Evolutionary conservation across 2,888 invertebrate genomes (phyloP).

Genomic region (Tubulanus polymorphus): DNA sequence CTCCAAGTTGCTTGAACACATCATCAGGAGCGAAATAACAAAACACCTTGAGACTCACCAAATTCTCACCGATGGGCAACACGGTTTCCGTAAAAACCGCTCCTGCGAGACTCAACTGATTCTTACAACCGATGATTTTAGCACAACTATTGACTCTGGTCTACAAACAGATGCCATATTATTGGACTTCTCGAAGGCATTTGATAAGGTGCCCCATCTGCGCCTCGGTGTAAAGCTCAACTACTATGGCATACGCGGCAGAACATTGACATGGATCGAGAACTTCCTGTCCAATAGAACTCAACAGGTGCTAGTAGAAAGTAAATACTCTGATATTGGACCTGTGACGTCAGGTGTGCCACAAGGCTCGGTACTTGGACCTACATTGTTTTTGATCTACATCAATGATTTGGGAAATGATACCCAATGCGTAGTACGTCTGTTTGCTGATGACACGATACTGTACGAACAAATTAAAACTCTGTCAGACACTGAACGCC

Average conservation of each 20-base stretch:
- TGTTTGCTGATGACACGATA: neutral
- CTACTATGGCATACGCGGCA: neutral
- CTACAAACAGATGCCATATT: neutral
- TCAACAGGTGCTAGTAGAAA: neutral
- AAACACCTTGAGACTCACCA: no score
- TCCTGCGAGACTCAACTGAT: no score
- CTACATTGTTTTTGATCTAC: neutral
- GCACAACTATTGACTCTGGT: no score
- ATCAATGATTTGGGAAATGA: neutral
- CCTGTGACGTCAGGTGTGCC: neutral
- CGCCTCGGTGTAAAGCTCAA: neutral
- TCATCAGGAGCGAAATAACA: no score
- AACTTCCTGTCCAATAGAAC: neutral
- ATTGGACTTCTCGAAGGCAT: neutral
- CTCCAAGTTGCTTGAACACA: no score
- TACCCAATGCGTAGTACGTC: neutral
- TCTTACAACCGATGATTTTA: no score
- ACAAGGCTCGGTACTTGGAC: neutral
- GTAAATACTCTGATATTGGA: neutral
- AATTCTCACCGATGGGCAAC: no score
- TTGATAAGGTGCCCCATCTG: neutral
- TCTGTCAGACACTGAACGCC: neutral
- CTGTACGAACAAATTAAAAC: slow-evolving; percentile 4
- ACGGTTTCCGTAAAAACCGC: no score
- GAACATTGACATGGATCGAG: neutral